phyloP scores from a whole-genome alignment of 2,888 invertebrate species.

The Eupeodes luniger region DNA sequence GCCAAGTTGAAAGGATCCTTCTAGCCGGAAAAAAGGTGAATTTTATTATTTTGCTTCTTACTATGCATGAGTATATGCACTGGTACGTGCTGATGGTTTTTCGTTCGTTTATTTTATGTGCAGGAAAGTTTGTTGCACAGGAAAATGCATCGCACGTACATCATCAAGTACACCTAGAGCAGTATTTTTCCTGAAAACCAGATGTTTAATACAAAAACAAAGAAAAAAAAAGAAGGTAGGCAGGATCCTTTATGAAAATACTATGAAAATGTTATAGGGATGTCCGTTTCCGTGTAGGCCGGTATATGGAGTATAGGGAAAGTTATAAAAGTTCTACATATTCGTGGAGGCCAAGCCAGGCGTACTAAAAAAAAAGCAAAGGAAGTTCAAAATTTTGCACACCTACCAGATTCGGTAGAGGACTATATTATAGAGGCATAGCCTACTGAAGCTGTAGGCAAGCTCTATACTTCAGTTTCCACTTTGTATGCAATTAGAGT shows the following conservation, averaged over 20 bases:
- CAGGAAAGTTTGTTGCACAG: conserved; percentile 53
- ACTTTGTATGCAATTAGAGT: conserved; percentile 67
- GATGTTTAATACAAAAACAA: conserved; percentile 36
- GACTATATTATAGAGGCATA: background rate
- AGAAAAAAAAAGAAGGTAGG: background rate
- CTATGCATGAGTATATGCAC: background rate
- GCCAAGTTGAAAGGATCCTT: conserved; percentile 47
- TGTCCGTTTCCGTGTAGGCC: conserved; percentile 7
- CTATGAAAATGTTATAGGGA: conserved; percentile 13
- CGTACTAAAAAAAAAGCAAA: background rate
- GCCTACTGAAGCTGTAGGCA: too few relatives aligned
- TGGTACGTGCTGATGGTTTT: conserved; percentile 18
- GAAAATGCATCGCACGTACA: conserved; percentile 53
- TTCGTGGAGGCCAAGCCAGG: background rate
- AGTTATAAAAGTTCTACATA: conserved; percentile 38
- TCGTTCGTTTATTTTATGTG: conserved; percentile 31
- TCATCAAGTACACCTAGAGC: background rate
- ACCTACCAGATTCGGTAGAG: background rate
- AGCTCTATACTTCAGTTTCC: conserved; percentile 23
- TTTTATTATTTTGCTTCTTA: conserved; percentile 32
- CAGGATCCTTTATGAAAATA: conserved; percentile 12
- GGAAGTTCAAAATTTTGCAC: conserved; percentile 18
- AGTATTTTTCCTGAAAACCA: conserved; percentile 15
- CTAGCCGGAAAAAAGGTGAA: conserved; percentile 33
- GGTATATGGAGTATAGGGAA: conserved; percentile 1